Evolutionary conservation across 2,888 invertebrate species (phyloP), one percentile per base, ranked within the genome.

Genomic region (Drosophila parthenogenetica): DNA sequence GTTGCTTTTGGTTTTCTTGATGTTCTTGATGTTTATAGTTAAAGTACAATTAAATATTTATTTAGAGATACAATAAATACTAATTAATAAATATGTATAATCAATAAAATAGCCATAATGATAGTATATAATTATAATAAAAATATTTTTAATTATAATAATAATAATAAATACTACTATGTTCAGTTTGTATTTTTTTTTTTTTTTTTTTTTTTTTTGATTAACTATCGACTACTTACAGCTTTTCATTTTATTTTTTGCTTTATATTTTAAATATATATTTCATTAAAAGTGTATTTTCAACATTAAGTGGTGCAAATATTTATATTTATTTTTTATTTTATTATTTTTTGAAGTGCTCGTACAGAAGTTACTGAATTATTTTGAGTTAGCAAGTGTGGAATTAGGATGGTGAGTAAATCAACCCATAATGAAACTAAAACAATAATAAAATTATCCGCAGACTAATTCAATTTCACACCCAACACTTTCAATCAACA

Each of bases 41-140:
- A 83, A 86, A 87, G 79, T 90, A 89, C 86, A 90, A 82, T 79
- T 87, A 85, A 69, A 68, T 81, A 76, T 80, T 69, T 61, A 54
- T 73, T 90, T 88, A 89, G 71, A 77, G 74, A 64, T 89, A 87
- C 80, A 87, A 87, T 90, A 90, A 81, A 88, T 87, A 90, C 88
- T 89, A 90, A 90, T 89, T 71, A 89, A 89, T 89, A 90, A 89
- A 89, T 43, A 57, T 59, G 57, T 63, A 53, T 63, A 65, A 54
- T 79, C 85, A 89, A 87, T 84, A 87, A 89, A 79, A 87, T 84
- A 89, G 69, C 58, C 70, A 81, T 80, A 68, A 55, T 69, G 49
- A 57, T 79, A 65, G 54, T 8, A 29, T 29, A 35, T 13, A 35
- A 35, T 35, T 13, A 35, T 79, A 69, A 55, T 69, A 49, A 57